phyloP scores from a whole-genome alignment of 2,113 vertebrate species.

The Fregetta grallaria region DNA sequence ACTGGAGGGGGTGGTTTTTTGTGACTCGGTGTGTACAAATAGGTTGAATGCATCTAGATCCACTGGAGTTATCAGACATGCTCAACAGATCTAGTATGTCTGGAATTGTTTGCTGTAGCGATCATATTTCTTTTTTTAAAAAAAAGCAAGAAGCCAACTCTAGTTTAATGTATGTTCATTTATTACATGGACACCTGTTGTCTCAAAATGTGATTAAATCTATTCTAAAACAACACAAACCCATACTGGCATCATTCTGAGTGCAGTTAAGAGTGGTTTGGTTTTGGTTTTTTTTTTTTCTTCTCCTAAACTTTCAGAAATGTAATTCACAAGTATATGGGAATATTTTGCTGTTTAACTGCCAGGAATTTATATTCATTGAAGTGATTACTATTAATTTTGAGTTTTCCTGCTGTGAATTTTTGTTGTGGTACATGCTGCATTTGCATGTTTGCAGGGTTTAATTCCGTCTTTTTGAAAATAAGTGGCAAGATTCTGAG shows the following conservation, averaged over 20 bases:
- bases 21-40: background rate
- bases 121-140: background rate
- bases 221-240: background rate
- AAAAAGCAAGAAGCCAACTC: background rate
- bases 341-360: background rate
- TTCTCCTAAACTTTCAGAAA: background rate
- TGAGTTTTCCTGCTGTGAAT: background rate
- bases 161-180: background rate
- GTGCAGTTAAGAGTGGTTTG: background rate
- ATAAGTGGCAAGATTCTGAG: background rate
- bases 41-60: background rate
- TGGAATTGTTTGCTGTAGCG: background rate
- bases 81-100: background rate
- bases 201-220: background rate
- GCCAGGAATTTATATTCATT: background rate
- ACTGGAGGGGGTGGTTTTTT: background rate
- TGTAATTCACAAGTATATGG: background rate
- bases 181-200: background rate
- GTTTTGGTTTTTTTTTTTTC: background rate
- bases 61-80: background rate
- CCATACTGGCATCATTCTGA: background rate
- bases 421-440: background rate
- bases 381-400: background rate
- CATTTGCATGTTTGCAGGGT: background rate
- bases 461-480: background rate